A percentile compares a stretch with the other conserved stretches of the same genome.
phyloP scores from a whole-genome alignment of 2,797 vertebrate genomes.

The Sphenodon punctatus region DNA sequence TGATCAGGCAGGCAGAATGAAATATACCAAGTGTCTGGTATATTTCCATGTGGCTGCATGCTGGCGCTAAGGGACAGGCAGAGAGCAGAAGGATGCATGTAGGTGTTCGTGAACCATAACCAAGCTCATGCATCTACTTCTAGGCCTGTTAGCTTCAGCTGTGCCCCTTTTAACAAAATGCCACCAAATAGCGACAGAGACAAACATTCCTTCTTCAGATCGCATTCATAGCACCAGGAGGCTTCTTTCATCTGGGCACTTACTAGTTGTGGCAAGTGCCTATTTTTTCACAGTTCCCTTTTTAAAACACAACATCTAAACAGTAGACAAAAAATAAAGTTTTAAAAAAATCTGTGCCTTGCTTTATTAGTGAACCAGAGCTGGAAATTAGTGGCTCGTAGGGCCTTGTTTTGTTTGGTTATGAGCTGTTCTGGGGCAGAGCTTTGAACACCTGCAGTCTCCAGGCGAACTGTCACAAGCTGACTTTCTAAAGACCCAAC shows the following conservation, averaged over 20 bases:
- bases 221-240: neutral
- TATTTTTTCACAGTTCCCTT: neutral
- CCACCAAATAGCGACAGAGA: neutral
- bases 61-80: neutral
- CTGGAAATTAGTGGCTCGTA: neutral
- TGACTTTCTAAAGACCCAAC: neutral
- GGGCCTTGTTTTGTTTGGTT: neutral
- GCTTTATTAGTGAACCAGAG: neutral
- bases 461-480: neutral
- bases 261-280: neutral
- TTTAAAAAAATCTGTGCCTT: neutral
- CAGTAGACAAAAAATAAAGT: neutral
- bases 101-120: neutral
- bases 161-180: neutral
- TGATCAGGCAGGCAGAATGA: neutral
- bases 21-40: neutral
- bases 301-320: neutral
- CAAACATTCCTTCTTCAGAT: neutral
- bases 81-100: neutral
- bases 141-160: neutral
- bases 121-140: neutral
- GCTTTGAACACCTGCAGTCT: accelerated
- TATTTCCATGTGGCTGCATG: neutral
- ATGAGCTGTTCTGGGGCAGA: neutral
- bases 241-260: neutral